Percentiles rank a stretch among this genome's conserved stretches.
Conservation (phyloP, 2,888 invertebrate genomes). For the Nymphalis polychloros region DNA sequence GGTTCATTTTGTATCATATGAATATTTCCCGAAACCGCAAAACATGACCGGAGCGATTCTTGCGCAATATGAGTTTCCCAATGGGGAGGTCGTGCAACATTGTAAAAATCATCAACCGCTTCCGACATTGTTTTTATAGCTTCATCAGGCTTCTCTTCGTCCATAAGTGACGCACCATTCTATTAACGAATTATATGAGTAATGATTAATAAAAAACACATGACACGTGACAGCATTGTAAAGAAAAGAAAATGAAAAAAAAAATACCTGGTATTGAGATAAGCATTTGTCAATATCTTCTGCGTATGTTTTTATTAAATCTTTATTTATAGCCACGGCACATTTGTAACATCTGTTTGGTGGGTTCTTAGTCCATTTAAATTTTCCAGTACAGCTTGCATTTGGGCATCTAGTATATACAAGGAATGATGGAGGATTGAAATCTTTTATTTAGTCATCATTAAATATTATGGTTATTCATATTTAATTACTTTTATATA, state of each 20-base stretch:
- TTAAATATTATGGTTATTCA: no score
- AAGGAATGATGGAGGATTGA: not conserved
- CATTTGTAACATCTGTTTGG: conserved; percentile 61
- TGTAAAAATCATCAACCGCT: conserved; percentile 83
- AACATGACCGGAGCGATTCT: conserved; percentile 85
- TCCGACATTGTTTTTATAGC: conserved; percentile 80
- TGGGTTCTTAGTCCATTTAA: conserved; percentile 50
- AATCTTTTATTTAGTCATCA: no score
- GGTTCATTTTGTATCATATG: conserved; percentile 46
- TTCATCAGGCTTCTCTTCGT: conserved; percentile 75
- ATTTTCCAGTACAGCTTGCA: conserved; percentile 57
- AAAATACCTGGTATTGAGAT: conserved; percentile 58
- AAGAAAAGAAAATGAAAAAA: not conserved
- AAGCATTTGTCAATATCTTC: conserved; percentile 57
- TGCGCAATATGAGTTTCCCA: conserved; percentile 86
- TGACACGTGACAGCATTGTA: no score
- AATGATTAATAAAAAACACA: not conserved
- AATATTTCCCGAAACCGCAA: conserved; percentile 81
- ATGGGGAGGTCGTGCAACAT: conserved; percentile 84
- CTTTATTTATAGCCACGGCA: conserved; percentile 52
- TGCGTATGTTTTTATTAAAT: conserved; percentile 55
- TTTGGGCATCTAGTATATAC: conserved; percentile 60
- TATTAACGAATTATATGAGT: conserved; percentile 37
- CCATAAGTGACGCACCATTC: conserved; percentile 73
- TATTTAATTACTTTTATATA: no score